Evolutionary conservation across 2,888 invertebrate species (phyloP).

Genomic region (Chorisops tibialis): DNA sequence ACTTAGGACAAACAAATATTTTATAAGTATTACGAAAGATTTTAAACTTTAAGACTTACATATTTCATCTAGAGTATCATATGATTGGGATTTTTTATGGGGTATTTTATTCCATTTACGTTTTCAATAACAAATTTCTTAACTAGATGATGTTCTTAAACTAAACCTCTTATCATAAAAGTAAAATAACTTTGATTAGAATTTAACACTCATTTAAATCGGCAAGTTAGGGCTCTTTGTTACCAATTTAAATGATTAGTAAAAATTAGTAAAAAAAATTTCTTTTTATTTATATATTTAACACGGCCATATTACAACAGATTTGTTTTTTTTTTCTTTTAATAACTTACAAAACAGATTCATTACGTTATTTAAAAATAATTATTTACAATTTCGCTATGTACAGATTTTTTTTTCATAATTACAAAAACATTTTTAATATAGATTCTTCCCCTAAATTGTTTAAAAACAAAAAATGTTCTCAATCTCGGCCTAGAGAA

Average conservation of each 20-base stretch:
- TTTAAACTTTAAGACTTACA: too few relatives aligned
- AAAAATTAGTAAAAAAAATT: conserved; percentile 5
- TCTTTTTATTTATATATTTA: neutral
- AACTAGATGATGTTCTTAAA: neutral
- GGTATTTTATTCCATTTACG: too few relatives aligned
- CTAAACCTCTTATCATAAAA: neutral
- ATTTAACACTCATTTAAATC: conserved; percentile 44
- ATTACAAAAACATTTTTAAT: neutral
- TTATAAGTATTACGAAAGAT: too few relatives aligned
- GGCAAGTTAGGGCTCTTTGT: conserved; percentile 51
- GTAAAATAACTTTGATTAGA: neutral
- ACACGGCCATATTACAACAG: conserved; percentile 4
- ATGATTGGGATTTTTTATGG: too few relatives aligned
- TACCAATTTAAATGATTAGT: conserved; percentile 47
- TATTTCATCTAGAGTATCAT: too few relatives aligned
- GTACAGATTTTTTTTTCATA: neutral
- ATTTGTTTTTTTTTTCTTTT: neutral
- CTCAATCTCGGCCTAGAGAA: conserved; percentile 48
- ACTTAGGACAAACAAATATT: too few relatives aligned
- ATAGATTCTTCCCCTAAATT: neutral
- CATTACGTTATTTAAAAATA: neutral
- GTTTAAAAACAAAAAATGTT: conserved; percentile 22
- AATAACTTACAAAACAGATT: neutral
- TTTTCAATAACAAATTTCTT: too few relatives aligned
- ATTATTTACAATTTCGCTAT: conserved; percentile 6